These are phyloP conservation scores for Umimayanthus chanpuru DNA, from an alignment of 92 coral and sea anemone genomes.

Conservation along the genomic window DNA sequence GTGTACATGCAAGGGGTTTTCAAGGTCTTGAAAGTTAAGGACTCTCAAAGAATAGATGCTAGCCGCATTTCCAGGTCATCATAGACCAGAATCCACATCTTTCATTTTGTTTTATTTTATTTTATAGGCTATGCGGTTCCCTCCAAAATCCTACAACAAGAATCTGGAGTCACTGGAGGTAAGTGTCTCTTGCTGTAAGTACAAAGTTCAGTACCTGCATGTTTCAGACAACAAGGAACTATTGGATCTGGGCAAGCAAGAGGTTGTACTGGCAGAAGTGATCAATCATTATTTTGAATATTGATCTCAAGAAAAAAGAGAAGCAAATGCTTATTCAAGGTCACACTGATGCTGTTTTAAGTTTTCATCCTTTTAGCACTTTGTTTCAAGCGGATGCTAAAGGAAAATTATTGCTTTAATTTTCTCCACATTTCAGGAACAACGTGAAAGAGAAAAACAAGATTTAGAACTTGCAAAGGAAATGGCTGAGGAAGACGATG, in stretches of 20 bases:
- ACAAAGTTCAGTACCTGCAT: neutral
- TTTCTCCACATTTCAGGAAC: constrained; percentile 69
- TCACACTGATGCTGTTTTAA: neutral
- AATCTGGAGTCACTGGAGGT: constrained; percentile 97
- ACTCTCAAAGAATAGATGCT: too few species aligned
- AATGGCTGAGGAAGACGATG: constrained; percentile 99
- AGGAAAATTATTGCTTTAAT: neutral
- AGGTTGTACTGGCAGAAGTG: neutral
- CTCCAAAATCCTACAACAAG: constrained; percentile 98
- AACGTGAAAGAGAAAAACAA: constrained; percentile 97
- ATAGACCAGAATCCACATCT: too few species aligned
- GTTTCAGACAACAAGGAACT: neutral
- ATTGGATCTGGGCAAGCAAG: neutral
- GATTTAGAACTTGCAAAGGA: constrained; percentile 98
- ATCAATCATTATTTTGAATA: too few species aligned
- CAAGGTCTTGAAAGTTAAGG: too few species aligned
- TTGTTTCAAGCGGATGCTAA: neutral
- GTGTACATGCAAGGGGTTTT: too few species aligned
- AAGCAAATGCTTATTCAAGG: neutral
- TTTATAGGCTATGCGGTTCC: constrained; percentile 95
- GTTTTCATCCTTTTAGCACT: neutral
- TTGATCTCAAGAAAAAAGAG: too few species aligned
- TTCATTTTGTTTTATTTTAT: too few species aligned
- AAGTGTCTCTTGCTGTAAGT: neutral
- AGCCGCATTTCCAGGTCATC: too few species aligned